These are phyloP conservation scores for Branchellion lobata DNA, from an alignment of 2,888 invertebrate genomes.

Conservation along the genomic window DNA sequence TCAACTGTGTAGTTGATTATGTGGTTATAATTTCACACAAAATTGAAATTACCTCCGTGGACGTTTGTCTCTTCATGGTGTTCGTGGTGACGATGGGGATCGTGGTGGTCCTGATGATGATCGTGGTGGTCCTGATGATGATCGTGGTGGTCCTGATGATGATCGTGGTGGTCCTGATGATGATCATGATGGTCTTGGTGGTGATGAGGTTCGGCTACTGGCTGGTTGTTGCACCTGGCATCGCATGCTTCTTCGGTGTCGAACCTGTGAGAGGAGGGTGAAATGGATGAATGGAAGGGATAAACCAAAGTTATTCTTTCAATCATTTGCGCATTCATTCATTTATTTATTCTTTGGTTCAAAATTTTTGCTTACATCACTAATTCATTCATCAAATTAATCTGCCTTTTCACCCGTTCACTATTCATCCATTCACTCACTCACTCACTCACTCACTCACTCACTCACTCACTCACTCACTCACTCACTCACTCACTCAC, in stretches of 20 bases:
- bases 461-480: too few species aligned
- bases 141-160: neutral
- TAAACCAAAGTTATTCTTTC: too few species aligned
- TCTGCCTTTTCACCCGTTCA: too few species aligned
- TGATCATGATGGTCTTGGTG: neutral
- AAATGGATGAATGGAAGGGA: too few species aligned
- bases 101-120: neutral
- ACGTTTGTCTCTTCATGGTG: neutral
- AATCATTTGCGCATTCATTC: too few species aligned
- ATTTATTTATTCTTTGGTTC: too few species aligned
- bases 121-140: neutral
- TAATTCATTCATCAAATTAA: neutral
- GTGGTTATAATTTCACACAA: too few species aligned
- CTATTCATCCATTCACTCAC: too few species aligned
- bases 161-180: neutral
- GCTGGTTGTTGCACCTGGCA: constrained; percentile 29
- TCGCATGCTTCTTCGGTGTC: constrained; percentile 40
- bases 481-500: too few species aligned
- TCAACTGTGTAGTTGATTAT: too few species aligned
- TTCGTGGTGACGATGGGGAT: neutral
- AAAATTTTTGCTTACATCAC: neutral
- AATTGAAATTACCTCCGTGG: neutral
- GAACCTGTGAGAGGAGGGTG: constrained; percentile 37
- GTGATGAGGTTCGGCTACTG: neutral
- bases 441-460: too few species aligned